A percentile compares a stretch with the other conserved stretches of the same genome.
phyloP scores from a whole-genome alignment of 2,797 vertebrate species.

The Acanthiza pusilla region DNA sequence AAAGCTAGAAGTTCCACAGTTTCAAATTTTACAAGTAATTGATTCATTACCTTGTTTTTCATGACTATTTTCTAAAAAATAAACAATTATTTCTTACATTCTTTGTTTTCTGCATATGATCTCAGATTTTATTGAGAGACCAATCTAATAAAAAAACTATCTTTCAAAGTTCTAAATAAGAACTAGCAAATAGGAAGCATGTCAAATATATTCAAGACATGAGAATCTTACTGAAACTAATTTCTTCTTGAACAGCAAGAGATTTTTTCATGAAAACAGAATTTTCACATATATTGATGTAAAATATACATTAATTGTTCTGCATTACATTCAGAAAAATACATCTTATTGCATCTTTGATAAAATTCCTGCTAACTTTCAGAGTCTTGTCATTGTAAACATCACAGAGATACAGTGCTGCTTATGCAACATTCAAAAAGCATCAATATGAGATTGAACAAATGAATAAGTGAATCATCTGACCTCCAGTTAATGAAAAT shows the following conservation, averaged over 20 bases:
- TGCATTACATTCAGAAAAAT: neutral
- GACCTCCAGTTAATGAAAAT: neutral
- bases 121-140: neutral
- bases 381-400: neutral
- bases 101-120: neutral
- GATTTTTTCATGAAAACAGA: neutral
- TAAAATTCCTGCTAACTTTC: neutral
- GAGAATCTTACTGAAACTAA: neutral
- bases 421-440: neutral
- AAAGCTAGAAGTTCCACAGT: neutral
- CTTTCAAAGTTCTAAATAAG: neutral
- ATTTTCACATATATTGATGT: neutral
- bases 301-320: neutral
- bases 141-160: neutral
- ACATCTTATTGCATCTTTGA: neutral
- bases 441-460: neutral
- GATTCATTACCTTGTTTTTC: neutral
- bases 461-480: neutral
- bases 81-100: neutral
- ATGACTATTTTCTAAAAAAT: neutral
- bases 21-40: neutral
- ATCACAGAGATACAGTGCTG: neutral
- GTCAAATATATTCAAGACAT: neutral
- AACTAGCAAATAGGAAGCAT: neutral
- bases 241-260: neutral